phyloP scores from a whole-genome alignment of 2,888 invertebrate species.

The Mythimna lalbum region DNA sequence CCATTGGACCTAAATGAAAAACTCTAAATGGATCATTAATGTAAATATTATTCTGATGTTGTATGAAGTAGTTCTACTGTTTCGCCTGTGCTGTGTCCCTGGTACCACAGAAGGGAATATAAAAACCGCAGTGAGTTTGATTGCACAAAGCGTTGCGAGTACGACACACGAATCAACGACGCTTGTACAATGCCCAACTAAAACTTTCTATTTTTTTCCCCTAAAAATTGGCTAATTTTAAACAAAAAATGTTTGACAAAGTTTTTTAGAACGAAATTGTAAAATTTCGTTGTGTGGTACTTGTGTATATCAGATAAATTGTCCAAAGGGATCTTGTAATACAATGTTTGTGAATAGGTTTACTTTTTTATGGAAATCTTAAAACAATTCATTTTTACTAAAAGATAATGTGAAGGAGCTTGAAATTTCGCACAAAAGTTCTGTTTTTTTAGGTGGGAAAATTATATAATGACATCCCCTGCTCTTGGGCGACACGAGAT shows the following conservation, averaged over 20 bases:
- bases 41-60: not conserved
- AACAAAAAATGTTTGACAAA: not conserved
- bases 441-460: too few relatives aligned
- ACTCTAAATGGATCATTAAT: not conserved
- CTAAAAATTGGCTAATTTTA: conserved; percentile 1
- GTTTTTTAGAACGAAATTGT: not conserved
- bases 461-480: too few relatives aligned
- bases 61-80: conserved; percentile 10
- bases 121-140: conserved; percentile 57
- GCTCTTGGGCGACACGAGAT: too few relatives aligned
- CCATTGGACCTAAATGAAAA: too few relatives aligned
- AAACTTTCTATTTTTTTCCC: not conserved
- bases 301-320: not conserved
- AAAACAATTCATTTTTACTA: too few relatives aligned
- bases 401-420: too few relatives aligned
- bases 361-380: too few relatives aligned
- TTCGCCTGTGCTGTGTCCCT: not conserved
- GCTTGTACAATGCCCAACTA: not conserved
- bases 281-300: not conserved
- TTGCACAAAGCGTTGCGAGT: conserved; percentile 53
- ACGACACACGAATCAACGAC: conserved; percentile 26
- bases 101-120: conserved; percentile 32
- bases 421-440: too few relatives aligned
- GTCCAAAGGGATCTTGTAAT: not conserved
- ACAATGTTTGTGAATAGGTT: not conserved